A percentile compares a stretch with the other conserved stretches of the same genome.
phyloP scores from a whole-genome alignment of 1,140 invertebrate genomes.

The Brachystomella parvula region DNA sequence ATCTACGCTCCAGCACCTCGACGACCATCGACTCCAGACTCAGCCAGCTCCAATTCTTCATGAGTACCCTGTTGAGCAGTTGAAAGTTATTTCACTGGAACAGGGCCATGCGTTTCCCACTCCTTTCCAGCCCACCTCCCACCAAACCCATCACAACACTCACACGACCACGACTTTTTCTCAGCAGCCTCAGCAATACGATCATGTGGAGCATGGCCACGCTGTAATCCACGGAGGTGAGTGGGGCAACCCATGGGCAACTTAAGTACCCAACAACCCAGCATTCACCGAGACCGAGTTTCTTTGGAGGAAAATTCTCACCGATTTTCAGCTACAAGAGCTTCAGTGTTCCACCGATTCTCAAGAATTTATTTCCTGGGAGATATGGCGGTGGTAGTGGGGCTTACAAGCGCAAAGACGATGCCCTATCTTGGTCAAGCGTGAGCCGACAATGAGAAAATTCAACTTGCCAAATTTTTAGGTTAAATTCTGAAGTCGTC shows the following conservation, averaged over 20 bases:
- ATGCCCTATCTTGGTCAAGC: background rate
- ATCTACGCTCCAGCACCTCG: slow-evolving; percentile 14
- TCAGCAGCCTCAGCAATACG: background rate
- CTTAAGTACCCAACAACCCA: background rate
- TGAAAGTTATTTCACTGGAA: background rate
- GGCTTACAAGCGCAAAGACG: background rate
- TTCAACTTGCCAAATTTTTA: too few species aligned
- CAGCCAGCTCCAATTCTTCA: background rate
- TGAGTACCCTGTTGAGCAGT: background rate
- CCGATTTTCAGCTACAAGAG: background rate
- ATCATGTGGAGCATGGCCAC: background rate
- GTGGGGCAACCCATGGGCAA: background rate
- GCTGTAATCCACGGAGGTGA: background rate
- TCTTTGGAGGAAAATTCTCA: background rate
- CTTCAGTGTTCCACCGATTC: background rate
- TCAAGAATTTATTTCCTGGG: background rate
- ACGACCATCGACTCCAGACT: background rate
- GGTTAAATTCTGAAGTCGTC: too few species aligned
- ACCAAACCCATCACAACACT: background rate
- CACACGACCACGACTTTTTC: background rate
- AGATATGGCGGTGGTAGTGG: background rate
- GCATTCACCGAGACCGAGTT: background rate
- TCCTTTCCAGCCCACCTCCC: background rate
- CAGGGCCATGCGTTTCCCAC: background rate
- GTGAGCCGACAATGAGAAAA: too few species aligned